Evolutionary conservation across 2,888 invertebrate genomes (phyloP), one percentile per base, ranked within the genome.

Genomic region (Lymantria monacha): DNA sequence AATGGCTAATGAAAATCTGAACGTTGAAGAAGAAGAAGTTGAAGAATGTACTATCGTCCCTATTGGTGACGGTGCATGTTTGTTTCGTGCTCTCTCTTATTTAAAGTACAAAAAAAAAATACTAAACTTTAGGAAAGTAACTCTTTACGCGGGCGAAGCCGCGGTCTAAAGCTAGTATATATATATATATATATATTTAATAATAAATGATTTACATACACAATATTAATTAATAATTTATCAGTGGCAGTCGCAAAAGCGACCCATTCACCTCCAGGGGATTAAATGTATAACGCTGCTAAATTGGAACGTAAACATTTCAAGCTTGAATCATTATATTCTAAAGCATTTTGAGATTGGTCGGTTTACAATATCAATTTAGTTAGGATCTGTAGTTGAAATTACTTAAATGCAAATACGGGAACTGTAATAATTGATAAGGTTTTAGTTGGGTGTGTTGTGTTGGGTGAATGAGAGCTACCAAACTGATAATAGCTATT

Each of bases 351-450:
- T 59, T 37, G 49, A 65, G 63, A 61, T 70, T 52, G 52, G 64
- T 53, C 51, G 57, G 62, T 48, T 68, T 53, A 61, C 61, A 64
- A 63, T 66, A 74, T 72, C 74, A 74, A 75, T 75, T 75, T 69
- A 62, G 69, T 57, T 53, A 48, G 74, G 71, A 73, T 69, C 68
- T 66, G 53, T 51, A 57, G 53, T 61, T 51, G 55, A 57, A 63
- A 61, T 64, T 59, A 59, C 63, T 46, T 55, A 59, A 68, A 72
- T 62, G 69, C 69, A 69, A 72, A 72, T 64, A 68, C 51, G 58
- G 55, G 38, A 50, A 55, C 66, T 60, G 66, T 57, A 60, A 62
- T 63, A 66, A 69, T 68, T 61, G 66, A 68, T 68, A 68, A 66
- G 63, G 69, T 51, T 57, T 55, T 45, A 42, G 49, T 43, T 9